A percentile compares a stretch with the other conserved stretches of the same genome.
Evolutionary conservation across 2,888 invertebrate genomes (phyloP).

Genomic region (Lycaena phlaeas): DNA sequence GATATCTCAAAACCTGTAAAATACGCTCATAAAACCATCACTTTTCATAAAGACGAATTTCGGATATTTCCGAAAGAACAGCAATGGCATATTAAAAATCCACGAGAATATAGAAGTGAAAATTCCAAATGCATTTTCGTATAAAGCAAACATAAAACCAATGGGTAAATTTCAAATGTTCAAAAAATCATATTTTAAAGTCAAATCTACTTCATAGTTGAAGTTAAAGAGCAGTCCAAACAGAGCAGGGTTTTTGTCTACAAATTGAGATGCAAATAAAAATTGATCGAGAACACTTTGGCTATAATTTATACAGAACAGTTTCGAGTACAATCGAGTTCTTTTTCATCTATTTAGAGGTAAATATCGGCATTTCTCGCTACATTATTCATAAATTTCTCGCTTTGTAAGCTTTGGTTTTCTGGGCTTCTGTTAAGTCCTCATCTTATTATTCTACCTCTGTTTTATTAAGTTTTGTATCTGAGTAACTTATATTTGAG

Average conservation of each 20-base stretch:
- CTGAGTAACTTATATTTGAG: too few species aligned
- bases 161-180: conserved; percentile 6
- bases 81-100: too few species aligned
- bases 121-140: conserved; percentile 5
- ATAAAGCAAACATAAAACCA: conserved; percentile 3
- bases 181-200: conserved; percentile 12
- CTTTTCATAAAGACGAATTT: too few species aligned
- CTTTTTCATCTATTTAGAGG: neutral
- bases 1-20: too few species aligned
- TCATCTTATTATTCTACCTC: neutral
- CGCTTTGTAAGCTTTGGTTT: neutral
- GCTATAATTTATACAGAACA: conserved; percentile 3
- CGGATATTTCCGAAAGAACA: too few species aligned
- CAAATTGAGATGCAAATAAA: conserved; percentile 10
- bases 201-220: conserved; percentile 10
- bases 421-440: neutral
- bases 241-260: conserved; percentile 11
- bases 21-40: too few species aligned
- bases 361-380: neutral
- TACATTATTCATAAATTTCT: neutral
- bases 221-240: conserved; percentile 14
- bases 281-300: conserved; percentile 2
- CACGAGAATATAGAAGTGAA: too few species aligned
- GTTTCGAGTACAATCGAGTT: conserved; percentile 1
- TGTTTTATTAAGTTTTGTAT: too few species aligned